Conservation (phyloP, 2,888 invertebrate genomes). For the Drosophila heteroneura region DNA sequence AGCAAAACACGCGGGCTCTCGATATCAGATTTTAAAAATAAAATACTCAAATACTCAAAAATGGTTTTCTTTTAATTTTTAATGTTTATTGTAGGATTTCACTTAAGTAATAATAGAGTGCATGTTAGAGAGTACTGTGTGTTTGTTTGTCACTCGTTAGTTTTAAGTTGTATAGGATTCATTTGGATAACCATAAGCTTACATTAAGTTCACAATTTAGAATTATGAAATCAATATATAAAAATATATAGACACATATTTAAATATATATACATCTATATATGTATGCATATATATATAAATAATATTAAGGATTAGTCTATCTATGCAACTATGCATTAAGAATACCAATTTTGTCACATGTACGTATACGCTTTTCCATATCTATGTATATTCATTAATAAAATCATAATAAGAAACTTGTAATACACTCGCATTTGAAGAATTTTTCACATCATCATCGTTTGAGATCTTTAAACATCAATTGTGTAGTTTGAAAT, state of each 20-base stretch:
- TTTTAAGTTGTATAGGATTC: constrained; percentile 83
- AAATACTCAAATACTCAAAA: background rate
- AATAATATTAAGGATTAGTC: constrained; percentile 73
- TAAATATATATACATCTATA: constrained; percentile 36
- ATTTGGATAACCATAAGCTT: constrained; percentile 81
- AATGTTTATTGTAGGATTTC: constrained; percentile 44
- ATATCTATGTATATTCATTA: constrained; percentile 60
- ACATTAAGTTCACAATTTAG: constrained; percentile 63
- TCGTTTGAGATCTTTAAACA: constrained; percentile 73
- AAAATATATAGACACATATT: constrained; percentile 36
- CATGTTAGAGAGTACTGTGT: constrained; percentile 56
- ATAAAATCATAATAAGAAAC: constrained; percentile 76
- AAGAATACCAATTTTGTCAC: constrained; percentile 78
- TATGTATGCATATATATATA: constrained; percentile 34
- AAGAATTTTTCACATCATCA: constrained; percentile 75
- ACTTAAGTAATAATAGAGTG: constrained; percentile 64
- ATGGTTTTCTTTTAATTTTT: constrained; percentile 28
- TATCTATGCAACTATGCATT: constrained; percentile 69
- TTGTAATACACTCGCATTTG: constrained; percentile 78
- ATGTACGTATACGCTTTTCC: constrained; percentile 78
- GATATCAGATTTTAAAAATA: constrained; percentile 1
- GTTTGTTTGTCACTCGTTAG: constrained; percentile 54
- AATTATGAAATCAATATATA: constrained; percentile 61
- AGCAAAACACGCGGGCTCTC: background rate
- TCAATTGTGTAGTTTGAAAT: constrained; percentile 74